Conservation (phyloP, 2,113 vertebrate genomes). For the Talpa occidentalis region DNA sequence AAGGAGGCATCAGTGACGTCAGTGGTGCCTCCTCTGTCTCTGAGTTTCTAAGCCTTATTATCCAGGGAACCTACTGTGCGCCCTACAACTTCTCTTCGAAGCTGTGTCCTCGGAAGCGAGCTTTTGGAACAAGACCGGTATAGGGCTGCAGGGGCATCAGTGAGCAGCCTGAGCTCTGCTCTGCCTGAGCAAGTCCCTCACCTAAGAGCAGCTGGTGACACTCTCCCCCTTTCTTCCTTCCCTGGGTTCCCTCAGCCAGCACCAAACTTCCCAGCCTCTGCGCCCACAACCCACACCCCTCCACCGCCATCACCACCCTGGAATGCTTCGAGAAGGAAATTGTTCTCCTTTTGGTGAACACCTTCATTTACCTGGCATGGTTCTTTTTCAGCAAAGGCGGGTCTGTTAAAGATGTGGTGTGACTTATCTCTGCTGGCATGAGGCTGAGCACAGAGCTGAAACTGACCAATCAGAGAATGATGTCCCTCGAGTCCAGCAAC, state of each 20-base stretch:
- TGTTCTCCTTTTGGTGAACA: background rate
- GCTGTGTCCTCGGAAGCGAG: background rate
- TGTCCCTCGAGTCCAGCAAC: background rate
- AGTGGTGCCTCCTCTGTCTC: background rate
- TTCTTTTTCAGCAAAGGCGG: background rate
- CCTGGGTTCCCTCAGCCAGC: background rate
- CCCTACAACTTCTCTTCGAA: background rate
- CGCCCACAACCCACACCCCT: background rate
- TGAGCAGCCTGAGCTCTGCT: background rate
- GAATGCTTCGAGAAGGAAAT: background rate
- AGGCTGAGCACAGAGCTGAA: background rate
- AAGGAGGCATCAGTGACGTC: background rate
- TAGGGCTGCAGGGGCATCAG: background rate
- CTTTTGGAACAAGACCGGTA: background rate
- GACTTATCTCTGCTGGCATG: background rate
- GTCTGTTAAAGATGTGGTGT: background rate
- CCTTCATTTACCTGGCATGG: background rate
- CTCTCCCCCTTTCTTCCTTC: too few species aligned
- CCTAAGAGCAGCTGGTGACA: background rate
- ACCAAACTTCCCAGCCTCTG: background rate
- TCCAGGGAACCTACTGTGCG: background rate
- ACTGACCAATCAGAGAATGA: background rate
- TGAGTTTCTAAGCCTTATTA: conserved; percentile 3
- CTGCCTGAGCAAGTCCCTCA: background rate
- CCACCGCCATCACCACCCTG: background rate